A percentile compares a stretch with the other conserved stretches of the same genome.
These are phyloP conservation scores for Orientallactaga sibirica DNA, from an alignment of 2,797 vertebrate species.

Conservation along the genomic window DNA sequence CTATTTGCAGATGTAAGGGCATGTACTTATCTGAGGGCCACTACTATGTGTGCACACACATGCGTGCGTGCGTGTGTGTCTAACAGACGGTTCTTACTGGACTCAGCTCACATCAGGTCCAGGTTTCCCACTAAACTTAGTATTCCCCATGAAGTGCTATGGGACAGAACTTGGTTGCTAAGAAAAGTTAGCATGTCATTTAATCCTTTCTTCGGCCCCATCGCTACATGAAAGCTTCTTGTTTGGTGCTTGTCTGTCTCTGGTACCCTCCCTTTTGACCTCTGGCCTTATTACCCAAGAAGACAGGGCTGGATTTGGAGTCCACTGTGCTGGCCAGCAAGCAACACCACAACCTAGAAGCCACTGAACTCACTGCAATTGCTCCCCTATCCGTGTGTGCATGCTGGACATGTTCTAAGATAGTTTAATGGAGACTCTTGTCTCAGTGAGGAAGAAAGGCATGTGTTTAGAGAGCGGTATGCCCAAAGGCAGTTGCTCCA, in stretches of 20 bases:
- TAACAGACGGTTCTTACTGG: too few relatives aligned
- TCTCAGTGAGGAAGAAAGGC: neutral
- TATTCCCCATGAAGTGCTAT: neutral
- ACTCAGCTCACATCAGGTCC: neutral
- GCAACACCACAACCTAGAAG: neutral
- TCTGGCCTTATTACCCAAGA: neutral
- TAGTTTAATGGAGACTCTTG: neutral
- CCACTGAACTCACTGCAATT: too few relatives aligned
- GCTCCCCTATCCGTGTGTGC: neutral
- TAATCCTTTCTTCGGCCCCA: neutral
- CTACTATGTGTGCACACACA: neutral
- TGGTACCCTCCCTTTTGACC: too few relatives aligned
- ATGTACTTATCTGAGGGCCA: neutral
- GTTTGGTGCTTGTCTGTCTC: neutral
- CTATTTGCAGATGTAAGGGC: neutral
- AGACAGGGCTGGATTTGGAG: neutral
- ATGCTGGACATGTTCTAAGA: neutral
- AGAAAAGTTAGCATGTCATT: too few relatives aligned
- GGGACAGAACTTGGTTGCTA: neutral
- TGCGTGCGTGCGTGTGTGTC: neutral
- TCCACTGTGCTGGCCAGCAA: fast-evolving
- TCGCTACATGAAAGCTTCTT: neutral
- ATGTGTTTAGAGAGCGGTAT: neutral
- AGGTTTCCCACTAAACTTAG: neutral
- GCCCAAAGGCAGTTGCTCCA: neutral